A percentile compares a stretch with the other conserved stretches of the same genome.
These are phyloP conservation scores for Lamellibrachia luymesi DNA, from an alignment of 1,140 invertebrate species.

Conservation along the genomic window DNA sequence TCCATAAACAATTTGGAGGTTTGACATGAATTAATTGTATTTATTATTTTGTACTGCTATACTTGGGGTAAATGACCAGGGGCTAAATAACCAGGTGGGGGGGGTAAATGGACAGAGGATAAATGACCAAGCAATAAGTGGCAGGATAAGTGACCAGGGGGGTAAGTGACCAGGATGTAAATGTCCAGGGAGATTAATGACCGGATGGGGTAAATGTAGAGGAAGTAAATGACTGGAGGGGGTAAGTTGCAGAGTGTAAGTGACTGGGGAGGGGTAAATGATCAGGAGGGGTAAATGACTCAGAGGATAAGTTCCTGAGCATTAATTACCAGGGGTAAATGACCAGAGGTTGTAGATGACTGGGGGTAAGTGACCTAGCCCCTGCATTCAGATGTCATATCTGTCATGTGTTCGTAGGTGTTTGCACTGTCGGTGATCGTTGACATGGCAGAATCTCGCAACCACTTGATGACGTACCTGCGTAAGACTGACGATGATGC, in stretches of 20 bases:
- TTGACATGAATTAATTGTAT: not conserved
- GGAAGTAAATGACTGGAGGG: not conserved
- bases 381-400: not conserved
- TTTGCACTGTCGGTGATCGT: slow-evolving; percentile 2
- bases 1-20: not conserved
- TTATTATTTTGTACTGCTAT: not conserved
- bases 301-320: no score
- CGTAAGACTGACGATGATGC: slow-evolving; percentile 8
- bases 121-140: not conserved
- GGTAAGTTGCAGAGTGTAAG: not conserved
- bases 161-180: no score
- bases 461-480: slow-evolving; percentile 12
- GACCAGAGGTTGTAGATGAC: not conserved
- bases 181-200: no score
- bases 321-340: not conserved
- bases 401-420: not conserved
- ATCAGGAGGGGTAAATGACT: no score
- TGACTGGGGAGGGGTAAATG: no score
- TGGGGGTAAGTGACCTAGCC: not conserved
- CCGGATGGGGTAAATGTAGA: not conserved
- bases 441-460: slow-evolving; percentile 20
- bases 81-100: not conserved
- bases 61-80: not conserved
- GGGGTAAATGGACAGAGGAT: no score
- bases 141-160: no score